Evolutionary conservation across 1,140 invertebrate species (phyloP).

Genomic region (Carposina sasakii): DNA sequence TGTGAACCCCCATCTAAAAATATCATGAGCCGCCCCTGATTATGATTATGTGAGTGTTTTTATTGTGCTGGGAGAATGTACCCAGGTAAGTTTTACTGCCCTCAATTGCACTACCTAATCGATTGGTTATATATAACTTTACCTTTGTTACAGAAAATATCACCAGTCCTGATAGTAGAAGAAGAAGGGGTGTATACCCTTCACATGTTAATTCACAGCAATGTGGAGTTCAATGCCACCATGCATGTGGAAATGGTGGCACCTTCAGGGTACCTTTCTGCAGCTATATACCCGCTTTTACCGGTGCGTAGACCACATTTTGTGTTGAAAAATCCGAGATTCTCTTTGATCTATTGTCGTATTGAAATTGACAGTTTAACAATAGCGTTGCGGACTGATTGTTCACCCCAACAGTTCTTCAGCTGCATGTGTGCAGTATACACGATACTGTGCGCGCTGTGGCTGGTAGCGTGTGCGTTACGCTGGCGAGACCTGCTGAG

Average conservation of each 20-base stretch:
- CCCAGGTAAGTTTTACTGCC: too few species aligned
- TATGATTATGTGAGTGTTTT: too few species aligned
- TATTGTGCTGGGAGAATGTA: too few species aligned
- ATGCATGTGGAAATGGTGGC: slow-evolving; percentile 79
- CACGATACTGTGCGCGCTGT: slow-evolving; percentile 85
- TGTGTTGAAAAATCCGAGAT: too few species aligned
- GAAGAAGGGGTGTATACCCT: slow-evolving; percentile 50
- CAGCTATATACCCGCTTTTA: slow-evolving; percentile 81
- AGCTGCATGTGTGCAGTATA: slow-evolving; percentile 93
- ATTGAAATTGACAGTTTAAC: too few species aligned
- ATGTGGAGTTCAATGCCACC: slow-evolving; percentile 59
- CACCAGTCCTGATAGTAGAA: slow-evolving; percentile 36
- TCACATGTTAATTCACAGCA: slow-evolving; percentile 36
- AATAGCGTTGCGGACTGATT: slow-evolving; percentile 16
- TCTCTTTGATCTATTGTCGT: too few species aligned
- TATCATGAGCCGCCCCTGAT: too few species aligned
- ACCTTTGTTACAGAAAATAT: slow-evolving; percentile 26
- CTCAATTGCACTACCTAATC: too few species aligned
- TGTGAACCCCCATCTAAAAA: too few species aligned
- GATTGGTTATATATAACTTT: too few species aligned
- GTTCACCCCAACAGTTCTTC: slow-evolving; percentile 80
- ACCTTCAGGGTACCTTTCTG: slow-evolving; percentile 82
- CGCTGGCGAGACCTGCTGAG: slow-evolving; percentile 94
- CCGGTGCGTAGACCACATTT: too few species aligned
- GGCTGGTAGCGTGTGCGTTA: slow-evolving; percentile 87